Evolutionary conservation across 1,140 invertebrate species (phyloP), one percentile per base, ranked within the genome.

Genomic region (Achatina immaculata): DNA sequence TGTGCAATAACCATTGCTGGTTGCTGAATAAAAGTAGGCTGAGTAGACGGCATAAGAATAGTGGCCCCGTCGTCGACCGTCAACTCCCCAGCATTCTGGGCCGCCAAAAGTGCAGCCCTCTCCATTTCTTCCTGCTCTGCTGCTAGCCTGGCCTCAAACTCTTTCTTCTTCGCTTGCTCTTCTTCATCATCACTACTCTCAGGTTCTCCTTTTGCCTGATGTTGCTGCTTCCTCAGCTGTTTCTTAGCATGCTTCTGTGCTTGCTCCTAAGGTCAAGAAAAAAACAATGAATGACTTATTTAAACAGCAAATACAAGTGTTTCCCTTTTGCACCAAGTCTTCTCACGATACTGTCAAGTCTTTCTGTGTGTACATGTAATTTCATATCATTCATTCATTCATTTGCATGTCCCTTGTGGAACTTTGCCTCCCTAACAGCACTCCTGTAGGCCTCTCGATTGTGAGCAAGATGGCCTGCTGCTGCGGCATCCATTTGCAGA

Each of bases 211-310:
- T 78, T 84, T 16, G 81, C 83, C 40, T 81, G 71, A 69, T 84
- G 85, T 55, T 84, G 73, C 58, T 84, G 83, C 9, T 81, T 74
- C 3, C 80, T 68, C 68, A 78, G 82, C 58, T 85, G 84, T 66
- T 81, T 85, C 48, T 80, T 81, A 21, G 83, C 85, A 75, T 86
- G 85, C 68, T 86, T 84, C 79, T 82, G 78, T 21, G 85, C 85
- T 45, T 84, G 80, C 72, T 86, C 80, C 74, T 86, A 82, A 4
- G n/a, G n/a, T n/a, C n/a, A n/a, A n/a, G n/a, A n/a, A n/a, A n/a
- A n/a, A 24, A 51, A 14, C 11, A 24, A 51, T 51, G 24, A 51
- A 11, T 14, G 24, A 51, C n/a, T n/a, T n/a, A n/a, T n/a, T n/a
- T n/a, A n/a, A n/a, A n/a, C n/a, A n/a, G n/a, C n/a, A n/a, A n/a